A percentile compares a stretch with the other conserved stretches of the same genome.
phyloP scores from a whole-genome alignment of 1,140 invertebrate genomes.

The Phymorhynchus buccinoides region DNA sequence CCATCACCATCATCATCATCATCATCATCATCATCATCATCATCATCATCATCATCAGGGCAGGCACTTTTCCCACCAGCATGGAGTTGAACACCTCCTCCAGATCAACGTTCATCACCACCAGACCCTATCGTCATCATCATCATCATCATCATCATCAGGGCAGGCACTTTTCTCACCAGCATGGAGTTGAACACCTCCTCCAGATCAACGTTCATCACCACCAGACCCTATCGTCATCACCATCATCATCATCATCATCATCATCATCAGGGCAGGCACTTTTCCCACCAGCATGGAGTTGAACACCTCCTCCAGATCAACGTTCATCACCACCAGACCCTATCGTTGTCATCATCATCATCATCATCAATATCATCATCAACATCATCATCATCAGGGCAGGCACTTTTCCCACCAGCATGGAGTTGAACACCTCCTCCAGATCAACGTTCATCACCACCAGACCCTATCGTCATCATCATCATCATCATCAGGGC shows the following conservation, averaged over 20 bases:
- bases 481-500: constrained; percentile 46
- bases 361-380: too few species aligned
- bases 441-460: too few species aligned
- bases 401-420: too few species aligned
- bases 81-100: constrained; percentile 73
- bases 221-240: background rate
- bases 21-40: too few species aligned
- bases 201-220: background rate
- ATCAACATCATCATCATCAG: too few species aligned
- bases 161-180: background rate
- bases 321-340: too few species aligned
- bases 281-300: constrained; percentile 72
- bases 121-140: constrained; percentile 56
- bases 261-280: constrained; percentile 65
- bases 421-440: too few species aligned
- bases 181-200: background rate
- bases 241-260: background rate
- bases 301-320: constrained; percentile 46
- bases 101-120: constrained; percentile 72
- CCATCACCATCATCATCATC: background rate
- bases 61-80: too few species aligned
- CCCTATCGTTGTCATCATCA: too few species aligned
- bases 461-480: too few species aligned
- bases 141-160: background rate
- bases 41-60: too few species aligned